Percentiles rank a stretch among this genome's conserved stretches.
These are phyloP conservation scores for Trimorus sp. DNA, from an alignment of 2,888 invertebrate species.

Conservation along the genomic window DNA sequence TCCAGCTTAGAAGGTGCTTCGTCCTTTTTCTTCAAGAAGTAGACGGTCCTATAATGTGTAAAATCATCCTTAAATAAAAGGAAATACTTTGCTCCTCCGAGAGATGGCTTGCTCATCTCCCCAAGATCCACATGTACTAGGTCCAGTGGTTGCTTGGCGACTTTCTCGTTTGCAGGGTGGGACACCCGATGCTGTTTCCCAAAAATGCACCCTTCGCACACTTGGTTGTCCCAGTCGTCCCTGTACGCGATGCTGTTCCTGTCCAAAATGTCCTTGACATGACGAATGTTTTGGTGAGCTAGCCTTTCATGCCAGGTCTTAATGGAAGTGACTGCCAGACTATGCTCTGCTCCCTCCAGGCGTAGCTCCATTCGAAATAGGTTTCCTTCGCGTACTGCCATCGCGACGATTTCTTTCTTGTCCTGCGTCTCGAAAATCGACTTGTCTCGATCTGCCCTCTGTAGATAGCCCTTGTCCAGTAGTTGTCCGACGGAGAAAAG, in stretches of 20 bases:
- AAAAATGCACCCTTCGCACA: conserved; percentile 3
- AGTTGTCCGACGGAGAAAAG: conserved; percentile 2
- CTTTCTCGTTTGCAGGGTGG: not conserved
- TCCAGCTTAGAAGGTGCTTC: conserved; percentile 5
- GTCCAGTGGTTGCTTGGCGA: not conserved
- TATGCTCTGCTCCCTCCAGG: not conserved
- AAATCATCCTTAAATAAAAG: conserved; percentile 18
- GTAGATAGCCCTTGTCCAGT: not conserved
- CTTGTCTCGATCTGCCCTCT: not conserved
- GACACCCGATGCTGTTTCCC: conserved; percentile 6
- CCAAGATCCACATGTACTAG: conserved; percentile 2
- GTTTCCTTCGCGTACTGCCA: conserved; percentile 7
- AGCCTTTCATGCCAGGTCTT: conserved; percentile 7
- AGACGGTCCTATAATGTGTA: conserved; percentile 1
- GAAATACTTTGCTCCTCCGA: conserved; percentile 17
- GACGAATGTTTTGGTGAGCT: conserved; percentile 7
- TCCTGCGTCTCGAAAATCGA: not conserved
- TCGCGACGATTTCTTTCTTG: not conserved
- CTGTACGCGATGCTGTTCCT: not conserved
- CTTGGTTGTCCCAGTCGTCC: conserved; percentile 4
- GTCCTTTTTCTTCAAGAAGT: conserved; percentile 11
- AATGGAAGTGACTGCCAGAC: not conserved
- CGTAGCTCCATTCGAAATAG: not conserved
- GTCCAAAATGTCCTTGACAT: conserved; percentile 14
- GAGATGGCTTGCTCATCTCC: conserved; percentile 11